phyloP scores from a whole-genome alignment of 2,888 invertebrate species.

The Leucania comma region DNA sequence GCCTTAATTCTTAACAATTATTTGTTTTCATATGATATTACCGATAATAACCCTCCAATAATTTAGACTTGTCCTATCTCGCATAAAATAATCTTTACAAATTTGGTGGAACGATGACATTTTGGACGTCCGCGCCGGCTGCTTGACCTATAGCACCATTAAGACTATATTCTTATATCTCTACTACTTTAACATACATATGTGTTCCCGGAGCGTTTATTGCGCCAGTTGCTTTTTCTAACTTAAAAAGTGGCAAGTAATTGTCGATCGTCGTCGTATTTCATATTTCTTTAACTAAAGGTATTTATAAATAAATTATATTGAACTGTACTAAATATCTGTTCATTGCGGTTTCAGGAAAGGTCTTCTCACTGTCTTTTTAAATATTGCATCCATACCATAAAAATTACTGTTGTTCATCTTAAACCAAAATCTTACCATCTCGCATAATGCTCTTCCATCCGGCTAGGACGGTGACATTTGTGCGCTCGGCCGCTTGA shows the following conservation, averaged over 20 bases:
- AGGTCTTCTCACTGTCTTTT: neutral
- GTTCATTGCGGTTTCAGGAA: neutral
- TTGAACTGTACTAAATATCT: neutral
- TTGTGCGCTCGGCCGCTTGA: constrained; percentile 74
- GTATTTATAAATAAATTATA: no score
- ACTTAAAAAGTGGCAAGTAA: no score
- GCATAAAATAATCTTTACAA: constrained; percentile 15
- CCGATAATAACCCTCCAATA: no score
- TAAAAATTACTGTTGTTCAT: neutral
- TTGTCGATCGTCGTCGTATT: no score
- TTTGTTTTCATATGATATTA: neutral
- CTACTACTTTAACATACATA: neutral
- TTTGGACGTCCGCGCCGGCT: constrained; percentile 66
- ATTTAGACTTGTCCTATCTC: neutral
- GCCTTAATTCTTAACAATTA: neutral
- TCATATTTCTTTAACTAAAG: no score
- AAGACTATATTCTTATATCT: constrained; percentile 34
- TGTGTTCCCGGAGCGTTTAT: no score
- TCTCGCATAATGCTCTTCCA: constrained; percentile 45
- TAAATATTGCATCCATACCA: neutral
- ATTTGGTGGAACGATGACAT: constrained; percentile 49
- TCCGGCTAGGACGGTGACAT: constrained; percentile 59
- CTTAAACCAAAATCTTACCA: constrained; percentile 11
- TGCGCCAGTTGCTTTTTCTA: no score
- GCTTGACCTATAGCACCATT: constrained; percentile 71